These are phyloP conservation scores for Cheirogaleus major DNA, from an alignment of 2,797 vertebrate genomes.

Conservation along the genomic window DNA sequence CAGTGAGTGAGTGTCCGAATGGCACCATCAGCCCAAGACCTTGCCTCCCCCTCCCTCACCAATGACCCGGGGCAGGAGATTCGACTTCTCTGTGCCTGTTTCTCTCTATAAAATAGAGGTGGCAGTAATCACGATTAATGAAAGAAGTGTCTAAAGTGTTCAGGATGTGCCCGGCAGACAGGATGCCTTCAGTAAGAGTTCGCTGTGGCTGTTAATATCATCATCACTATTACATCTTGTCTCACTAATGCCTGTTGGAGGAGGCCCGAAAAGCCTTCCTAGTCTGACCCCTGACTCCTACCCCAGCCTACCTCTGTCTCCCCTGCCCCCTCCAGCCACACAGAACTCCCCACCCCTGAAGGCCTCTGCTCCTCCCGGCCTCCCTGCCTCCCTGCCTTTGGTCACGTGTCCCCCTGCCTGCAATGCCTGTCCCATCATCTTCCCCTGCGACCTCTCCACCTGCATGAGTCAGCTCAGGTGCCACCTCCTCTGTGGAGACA, in stretches of 20 bases:
- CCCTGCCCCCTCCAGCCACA: rapidly evolving
- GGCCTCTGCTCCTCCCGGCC: not conserved
- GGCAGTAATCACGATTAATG: not conserved
- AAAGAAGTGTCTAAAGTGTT: no score
- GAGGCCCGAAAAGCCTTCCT: not conserved
- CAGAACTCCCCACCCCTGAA: not conserved
- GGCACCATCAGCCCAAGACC: not conserved
- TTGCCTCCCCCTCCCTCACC: not conserved
- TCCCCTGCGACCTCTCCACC: not conserved
- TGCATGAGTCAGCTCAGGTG: not conserved
- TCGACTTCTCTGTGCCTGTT: not conserved
- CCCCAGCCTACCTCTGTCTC: not conserved
- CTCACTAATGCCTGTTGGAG: not conserved
- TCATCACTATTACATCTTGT: not conserved
- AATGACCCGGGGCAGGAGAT: not conserved
- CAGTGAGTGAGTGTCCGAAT: not conserved
- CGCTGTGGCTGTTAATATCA: not conserved
- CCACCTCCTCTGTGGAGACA: not conserved
- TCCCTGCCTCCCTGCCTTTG: no score
- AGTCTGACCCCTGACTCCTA: not conserved
- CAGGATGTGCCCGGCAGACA: not conserved
- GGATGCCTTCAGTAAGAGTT: not conserved
- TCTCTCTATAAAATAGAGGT: not conserved
- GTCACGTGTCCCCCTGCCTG: not conserved
- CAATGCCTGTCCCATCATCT: not conserved